Base-by-base conservation (phyloP, 2,113 vertebrate species). In the Labrus mixtus region DNA sequence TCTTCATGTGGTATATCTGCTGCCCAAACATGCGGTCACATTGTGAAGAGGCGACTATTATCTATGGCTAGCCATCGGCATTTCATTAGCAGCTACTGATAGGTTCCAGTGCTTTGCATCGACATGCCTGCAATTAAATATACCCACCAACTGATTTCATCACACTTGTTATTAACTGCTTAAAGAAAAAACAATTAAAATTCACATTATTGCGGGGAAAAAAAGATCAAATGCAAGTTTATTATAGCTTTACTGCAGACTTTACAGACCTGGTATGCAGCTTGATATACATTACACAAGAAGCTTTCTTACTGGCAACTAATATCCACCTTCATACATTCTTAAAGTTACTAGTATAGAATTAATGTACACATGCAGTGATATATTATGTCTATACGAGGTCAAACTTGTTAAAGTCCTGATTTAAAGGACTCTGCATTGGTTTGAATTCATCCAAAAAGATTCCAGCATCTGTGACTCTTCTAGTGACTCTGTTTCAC, bases 401-500 rank as follows among this genome's bases (percentile, higher is more conserved):
- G 51, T 57, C 22, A 61, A 60, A 67, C 59, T 20, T 20, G 41
- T 72, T 55, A 78, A 62, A 79, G 36, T 72, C 58, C 39, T 46
- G 45, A 53, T 70, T 73, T 33, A 56, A 60, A 29, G 46, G 58
- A 51, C 1, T 19, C 9, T 62, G 17, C 19, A 62, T 66, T 36
- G 29, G 10, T 63, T 23, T 68, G n/a, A 29, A 37, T n/a, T 61
- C 56, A 66, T 46, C 36, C 78, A 55, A 65, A 36, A 75, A 79
- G 74, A 33, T 72, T 41, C 6, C 64, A 46, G 22, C 41, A 43
- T 75, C 3, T 45, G 39, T 62, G 29, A 33, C 6, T 33, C 63
- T 65, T 65, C 66, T 65, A 59, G 29, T 68, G 78, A 67, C 22
- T 60, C 56, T 25, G 58, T 83, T 77, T 82, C 61, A 78, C 53